These are phyloP conservation scores for Drosophila aff. DNA, from an alignment of 1,140 invertebrate genomes.

Conservation along the genomic window DNA sequence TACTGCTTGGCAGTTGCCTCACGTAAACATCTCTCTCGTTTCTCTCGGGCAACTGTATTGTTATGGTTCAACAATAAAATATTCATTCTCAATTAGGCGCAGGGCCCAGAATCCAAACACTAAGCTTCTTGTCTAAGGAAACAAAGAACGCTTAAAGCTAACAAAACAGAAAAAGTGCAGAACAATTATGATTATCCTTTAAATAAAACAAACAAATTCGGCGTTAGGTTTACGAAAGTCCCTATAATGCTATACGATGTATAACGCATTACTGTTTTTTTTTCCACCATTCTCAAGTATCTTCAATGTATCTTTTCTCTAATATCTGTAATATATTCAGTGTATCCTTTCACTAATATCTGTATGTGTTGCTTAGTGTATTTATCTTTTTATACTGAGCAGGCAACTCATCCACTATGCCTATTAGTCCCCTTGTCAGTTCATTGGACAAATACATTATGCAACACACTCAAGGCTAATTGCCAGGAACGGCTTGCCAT, in stretches of 20 bases:
- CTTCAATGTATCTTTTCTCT: background rate
- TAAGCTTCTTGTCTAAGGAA: slow-evolving; percentile 1
- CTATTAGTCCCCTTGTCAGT: slow-evolving; percentile 35
- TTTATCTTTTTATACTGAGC: slow-evolving; percentile 1
- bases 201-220: background rate
- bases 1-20: slow-evolving; percentile 34
- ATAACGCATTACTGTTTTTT: background rate
- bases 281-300: background rate
- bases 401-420: slow-evolving; percentile 3
- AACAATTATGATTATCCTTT: too few species aligned
- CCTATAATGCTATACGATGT: too few species aligned
- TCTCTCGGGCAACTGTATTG: slow-evolving; percentile 28
- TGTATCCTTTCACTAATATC: background rate
- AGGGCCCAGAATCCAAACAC: background rate
- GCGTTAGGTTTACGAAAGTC: too few species aligned
- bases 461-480: slow-evolving; percentile 32
- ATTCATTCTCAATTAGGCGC: slow-evolving; percentile 47
- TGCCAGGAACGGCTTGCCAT: slow-evolving; percentile 16
- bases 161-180: too few species aligned
- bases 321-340: background rate
- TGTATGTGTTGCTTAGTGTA: slow-evolving; percentile 1
- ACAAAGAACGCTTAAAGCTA: background rate
- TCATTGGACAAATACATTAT: slow-evolving; percentile 37
- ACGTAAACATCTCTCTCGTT: slow-evolving; percentile 32
- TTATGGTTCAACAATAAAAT: slow-evolving; percentile 46